Percentiles rank a stretch among this genome's conserved stretches.
These are phyloP conservation scores for Volucella inflata DNA, from an alignment of 2,888 invertebrate genomes.

Conservation along the genomic window DNA sequence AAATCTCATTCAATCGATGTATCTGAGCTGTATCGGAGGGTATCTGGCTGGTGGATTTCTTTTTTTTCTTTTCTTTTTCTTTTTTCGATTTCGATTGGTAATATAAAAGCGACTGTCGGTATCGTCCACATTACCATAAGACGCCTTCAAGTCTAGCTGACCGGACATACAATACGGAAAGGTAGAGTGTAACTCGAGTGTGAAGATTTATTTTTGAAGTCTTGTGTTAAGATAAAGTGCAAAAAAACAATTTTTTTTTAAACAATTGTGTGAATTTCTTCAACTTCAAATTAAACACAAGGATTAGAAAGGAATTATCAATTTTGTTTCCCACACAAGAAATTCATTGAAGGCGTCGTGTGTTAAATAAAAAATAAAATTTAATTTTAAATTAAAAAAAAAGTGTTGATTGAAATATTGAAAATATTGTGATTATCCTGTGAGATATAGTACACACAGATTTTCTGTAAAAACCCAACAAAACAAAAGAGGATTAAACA, in stretches of 20 bases:
- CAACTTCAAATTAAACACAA: conserved; percentile 33
- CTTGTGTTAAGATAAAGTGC: conserved; percentile 75
- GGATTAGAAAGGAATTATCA: conserved; percentile 13
- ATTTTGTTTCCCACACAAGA: conserved; percentile 63
- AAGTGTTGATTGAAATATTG: conserved; percentile 39
- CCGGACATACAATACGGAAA: conserved; percentile 77
- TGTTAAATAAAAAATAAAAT: conserved; percentile 22
- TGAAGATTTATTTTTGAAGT: conserved; percentile 79
- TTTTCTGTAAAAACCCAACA: conserved; percentile 31
- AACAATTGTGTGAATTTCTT: conserved; percentile 26
- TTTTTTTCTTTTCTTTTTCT: conserved; percentile 28
- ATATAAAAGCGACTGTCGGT: conserved; percentile 82
- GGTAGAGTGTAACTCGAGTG: conserved; percentile 78
- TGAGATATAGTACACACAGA: conserved; percentile 25
- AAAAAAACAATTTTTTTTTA: conserved; percentile 26
- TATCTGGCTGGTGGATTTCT: conserved; percentile 30
- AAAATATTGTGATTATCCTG: conserved; percentile 44
- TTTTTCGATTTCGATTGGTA: conserved; percentile 27
- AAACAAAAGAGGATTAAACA: not conserved
- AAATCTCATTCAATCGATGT: conserved; percentile 29
- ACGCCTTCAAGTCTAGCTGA: conserved; percentile 84
- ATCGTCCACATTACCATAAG: conserved; percentile 82
- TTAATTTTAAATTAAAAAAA: not conserved
- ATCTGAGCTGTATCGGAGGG: conserved; percentile 37
- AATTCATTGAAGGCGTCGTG: conserved; percentile 61